Evolutionary conservation across 2,113 vertebrate species (phyloP), one percentile per base, ranked within the genome.

Genomic region (Dipodomys spectabilis): DNA sequence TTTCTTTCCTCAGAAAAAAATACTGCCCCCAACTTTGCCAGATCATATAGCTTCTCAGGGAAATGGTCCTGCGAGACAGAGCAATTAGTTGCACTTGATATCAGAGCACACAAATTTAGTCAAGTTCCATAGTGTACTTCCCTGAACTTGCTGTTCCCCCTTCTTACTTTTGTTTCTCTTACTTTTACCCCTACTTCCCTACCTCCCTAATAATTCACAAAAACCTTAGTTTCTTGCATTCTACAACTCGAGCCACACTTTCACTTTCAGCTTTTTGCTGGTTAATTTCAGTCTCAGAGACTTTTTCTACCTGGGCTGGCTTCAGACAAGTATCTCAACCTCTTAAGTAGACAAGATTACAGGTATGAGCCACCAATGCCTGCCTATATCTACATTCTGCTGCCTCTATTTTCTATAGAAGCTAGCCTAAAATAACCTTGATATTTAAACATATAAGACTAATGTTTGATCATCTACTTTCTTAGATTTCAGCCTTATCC

Each of bases 381-480:
- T 22, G 87, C 77, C 45, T 1, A 12, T 69, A 49, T 4, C 15
- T 18, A 35, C 45, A 2, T 82, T 90, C 57, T 73, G 0, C 23
- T 68, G 19, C 16, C 57, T 86, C 10, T 13, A 60, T 60, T 93
- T 93, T 69, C 57, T 84, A 44, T 3, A 84, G 64, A 84, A 32
- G 71, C 39, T 82, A n/a, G 15, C 10, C 27, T 81, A 49, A 78
- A 77, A 72, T 28, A 75, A 1, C n/a, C 3, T 23, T 39, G 1
- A 64, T 71, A 72, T 67, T 88, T 89, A n/a, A 93, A 94, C 93
- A 44, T 32, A 68, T 20, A 32, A 53, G 20, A 67, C 25, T 69
- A 71, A 45, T 68, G 67, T 77, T 65, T 22, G 62, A 57, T 18
- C 9, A 22, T 49, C 4, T 0, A 49, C 49, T 49, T 49, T 53